phyloP scores from a whole-genome alignment of 2,888 invertebrate species.

The Trachelus tabidus region DNA sequence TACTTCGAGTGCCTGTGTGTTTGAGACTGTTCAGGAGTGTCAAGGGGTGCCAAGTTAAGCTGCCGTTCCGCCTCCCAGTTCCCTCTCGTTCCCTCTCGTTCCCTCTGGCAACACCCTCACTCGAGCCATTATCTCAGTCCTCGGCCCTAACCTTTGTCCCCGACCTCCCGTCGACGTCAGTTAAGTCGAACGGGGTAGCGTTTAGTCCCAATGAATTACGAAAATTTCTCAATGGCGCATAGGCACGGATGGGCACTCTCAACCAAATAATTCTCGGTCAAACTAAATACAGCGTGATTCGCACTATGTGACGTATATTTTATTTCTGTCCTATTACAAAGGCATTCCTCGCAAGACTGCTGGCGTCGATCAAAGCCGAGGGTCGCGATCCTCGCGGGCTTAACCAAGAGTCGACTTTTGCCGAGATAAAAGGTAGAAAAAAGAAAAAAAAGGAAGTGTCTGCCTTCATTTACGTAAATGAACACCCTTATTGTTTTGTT shows the following conservation, averaged over 20 bases:
- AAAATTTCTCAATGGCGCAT: neutral
- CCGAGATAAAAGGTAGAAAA: no score
- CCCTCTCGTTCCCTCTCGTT: constrained; percentile 10
- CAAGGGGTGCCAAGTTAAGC: neutral
- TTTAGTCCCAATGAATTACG: neutral
- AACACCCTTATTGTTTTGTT: neutral
- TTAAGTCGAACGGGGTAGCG: neutral
- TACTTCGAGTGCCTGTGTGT: constrained; percentile 1
- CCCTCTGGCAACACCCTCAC: constrained; percentile 4
- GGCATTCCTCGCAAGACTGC: constrained; percentile 6
- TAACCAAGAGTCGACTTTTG: neutral
- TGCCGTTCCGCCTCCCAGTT: neutral
- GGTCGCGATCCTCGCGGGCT: constrained; percentile 17
- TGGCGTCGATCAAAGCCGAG: constrained; percentile 17
- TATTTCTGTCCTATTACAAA: neutral
- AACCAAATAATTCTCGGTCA: neutral
- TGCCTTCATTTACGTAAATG: neutral
- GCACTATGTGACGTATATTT: neutral
- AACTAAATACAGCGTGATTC: neutral
- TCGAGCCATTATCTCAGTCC: neutral
- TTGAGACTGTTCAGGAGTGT: neutral
- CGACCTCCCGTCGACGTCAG: neutral
- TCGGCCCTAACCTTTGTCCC: neutral
- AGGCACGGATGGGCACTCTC: neutral
- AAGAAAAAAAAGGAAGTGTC: neutral